Percentiles rank a stretch among this genome's conserved stretches.
phyloP scores from a whole-genome alignment of 2,888 invertebrate species.

The Oxyteleia sp. region DNA sequence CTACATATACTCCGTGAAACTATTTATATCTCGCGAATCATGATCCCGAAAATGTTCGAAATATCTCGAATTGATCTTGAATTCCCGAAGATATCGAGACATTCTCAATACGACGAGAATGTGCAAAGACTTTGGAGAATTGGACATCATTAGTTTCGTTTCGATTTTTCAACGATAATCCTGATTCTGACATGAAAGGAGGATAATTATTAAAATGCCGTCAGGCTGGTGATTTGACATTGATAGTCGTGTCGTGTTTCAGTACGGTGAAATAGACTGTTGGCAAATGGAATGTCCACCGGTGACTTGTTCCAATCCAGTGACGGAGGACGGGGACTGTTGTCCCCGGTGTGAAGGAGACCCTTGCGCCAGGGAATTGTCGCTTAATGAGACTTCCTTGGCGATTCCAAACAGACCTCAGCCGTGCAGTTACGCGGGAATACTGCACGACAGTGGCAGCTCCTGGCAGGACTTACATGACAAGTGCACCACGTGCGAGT shows the following conservation, averaged over 20 bases:
- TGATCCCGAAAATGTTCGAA: slow-evolving; percentile 12
- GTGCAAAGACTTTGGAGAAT: slow-evolving; percentile 5
- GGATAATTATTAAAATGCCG: background rate
- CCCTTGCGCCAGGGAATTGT: slow-evolving; percentile 86
- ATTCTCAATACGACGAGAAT: slow-evolving; percentile 32
- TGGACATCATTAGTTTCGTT: background rate
- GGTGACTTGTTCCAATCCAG: slow-evolving; percentile 90
- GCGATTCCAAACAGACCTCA: slow-evolving; percentile 84
- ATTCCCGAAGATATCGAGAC: slow-evolving; percentile 11
- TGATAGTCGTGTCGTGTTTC: slow-evolving; percentile 75
- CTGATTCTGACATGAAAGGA: background rate
- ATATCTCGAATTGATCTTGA: slow-evolving; percentile 28
- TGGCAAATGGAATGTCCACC: slow-evolving; percentile 95
- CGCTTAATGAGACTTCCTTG: slow-evolving; percentile 84
- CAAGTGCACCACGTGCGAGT: slow-evolving; percentile 92
- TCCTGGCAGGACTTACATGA: slow-evolving; percentile 90
- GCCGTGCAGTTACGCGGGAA: slow-evolving; percentile 90
- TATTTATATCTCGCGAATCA: slow-evolving; percentile 25
- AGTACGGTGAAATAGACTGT: slow-evolving; percentile 96
- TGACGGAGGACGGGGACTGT: slow-evolving; percentile 91
- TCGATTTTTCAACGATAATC: background rate
- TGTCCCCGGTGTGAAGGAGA: slow-evolving; percentile 92
- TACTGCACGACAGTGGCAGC: slow-evolving; percentile 89
- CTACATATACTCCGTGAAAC: too few relatives aligned
- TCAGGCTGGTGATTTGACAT: background rate